phyloP scores from a whole-genome alignment of 2,113 vertebrate species.

The Camelus dromedarius region DNA sequence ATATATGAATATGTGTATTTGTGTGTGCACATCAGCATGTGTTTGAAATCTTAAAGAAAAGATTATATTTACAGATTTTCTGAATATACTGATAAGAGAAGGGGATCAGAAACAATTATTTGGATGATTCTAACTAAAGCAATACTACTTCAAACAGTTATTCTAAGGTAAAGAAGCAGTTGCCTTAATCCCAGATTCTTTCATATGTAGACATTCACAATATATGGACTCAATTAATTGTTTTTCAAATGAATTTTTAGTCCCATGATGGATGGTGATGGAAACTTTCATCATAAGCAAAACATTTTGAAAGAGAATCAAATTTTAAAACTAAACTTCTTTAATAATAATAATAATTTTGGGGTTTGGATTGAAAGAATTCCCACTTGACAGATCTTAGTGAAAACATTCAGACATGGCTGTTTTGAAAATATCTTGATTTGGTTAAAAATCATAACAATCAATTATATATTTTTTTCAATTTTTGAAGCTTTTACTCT shows the following conservation, averaged over 20 bases:
- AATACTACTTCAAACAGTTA: neutral
- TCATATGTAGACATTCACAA: neutral
- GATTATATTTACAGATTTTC: neutral
- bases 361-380: neutral
- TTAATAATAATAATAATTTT: neutral
- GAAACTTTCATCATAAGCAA: neutral
- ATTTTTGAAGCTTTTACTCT: too few relatives aligned
- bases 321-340: neutral
- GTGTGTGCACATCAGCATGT: neutral
- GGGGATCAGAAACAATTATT: neutral
- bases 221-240: neutral
- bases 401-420: neutral
- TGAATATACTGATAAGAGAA: neutral
- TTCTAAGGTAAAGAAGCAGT: neutral
- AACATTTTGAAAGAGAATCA: neutral
- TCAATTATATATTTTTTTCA: neutral
- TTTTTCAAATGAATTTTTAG: neutral
- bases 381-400: neutral
- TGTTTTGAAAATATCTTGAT: neutral
- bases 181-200: neutral
- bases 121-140: constrained; percentile 13
- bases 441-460: neutral
- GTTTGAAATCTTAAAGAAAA: neutral
- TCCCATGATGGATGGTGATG: neutral
- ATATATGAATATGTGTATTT: neutral